Base-by-base conservation (phyloP, 2,797 vertebrate genomes). In the Gambusia yucatana region DNA sequence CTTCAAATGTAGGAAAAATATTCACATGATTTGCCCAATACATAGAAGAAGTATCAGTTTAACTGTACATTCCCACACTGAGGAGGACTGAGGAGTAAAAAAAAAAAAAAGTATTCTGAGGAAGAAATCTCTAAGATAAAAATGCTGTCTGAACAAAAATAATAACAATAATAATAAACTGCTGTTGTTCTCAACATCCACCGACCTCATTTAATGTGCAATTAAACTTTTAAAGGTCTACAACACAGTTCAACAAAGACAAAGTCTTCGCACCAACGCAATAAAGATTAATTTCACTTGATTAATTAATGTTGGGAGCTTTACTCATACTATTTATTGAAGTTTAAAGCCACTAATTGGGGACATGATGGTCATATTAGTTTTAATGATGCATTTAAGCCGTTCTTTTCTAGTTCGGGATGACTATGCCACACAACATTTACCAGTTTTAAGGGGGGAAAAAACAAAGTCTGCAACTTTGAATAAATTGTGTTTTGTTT, bases 1-100 rank as follows among this genome's bases (percentile, higher is more conserved):
- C 63, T 22, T 79, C 77, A 87, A 84, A 73, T 65, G 75, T 77
- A 78, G 72, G 86, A 75, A 81, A 81, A 80, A 92, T 92, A 94
- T 94, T 88, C 93, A 94, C 93, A 94, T 81, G 89, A 67, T 84
- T 89, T 87, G 84, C 77, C 89, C 71, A 20, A 20, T 63, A 1
- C 17, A 84, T 13, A 52, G 22, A 59, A 52, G 36, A 59, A n/a
- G 16, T 17, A 25, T 72, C 41, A 73, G 3, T 63, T 2, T 63
- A 22, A 41, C 8, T 41, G 20, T 10, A 25, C 20, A 22, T 41
- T 25, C 20, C 36, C 36, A 67, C 20, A 41, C 61, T 3, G 61
- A 63, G 33, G 61, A 63, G 30, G 1, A 41, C 39, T 41, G 39
- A 41, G 46, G 44, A 46, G 14, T 33, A 33, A 17, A 30, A 33